Conservation (phyloP, 2,888 invertebrate genomes). For the Drosophila pseudotakahashii region DNA sequence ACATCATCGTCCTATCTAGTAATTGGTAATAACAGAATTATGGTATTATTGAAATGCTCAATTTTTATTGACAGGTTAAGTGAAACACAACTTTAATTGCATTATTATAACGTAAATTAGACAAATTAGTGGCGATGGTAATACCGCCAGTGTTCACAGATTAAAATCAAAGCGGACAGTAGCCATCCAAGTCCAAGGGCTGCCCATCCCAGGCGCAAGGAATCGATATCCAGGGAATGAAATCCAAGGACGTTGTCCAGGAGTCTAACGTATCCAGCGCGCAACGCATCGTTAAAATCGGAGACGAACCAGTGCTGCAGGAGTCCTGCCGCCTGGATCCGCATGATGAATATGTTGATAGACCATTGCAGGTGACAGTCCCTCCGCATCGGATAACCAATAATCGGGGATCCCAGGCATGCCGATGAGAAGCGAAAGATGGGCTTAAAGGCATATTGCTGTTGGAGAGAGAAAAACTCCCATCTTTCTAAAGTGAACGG, state of each 20-base stretch:
- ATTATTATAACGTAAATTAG: background rate
- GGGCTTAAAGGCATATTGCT: constrained; percentile 73
- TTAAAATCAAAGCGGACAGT: constrained; percentile 28
- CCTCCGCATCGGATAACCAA: constrained; percentile 66
- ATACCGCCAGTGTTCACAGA: constrained; percentile 37
- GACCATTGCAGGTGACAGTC: constrained; percentile 66
- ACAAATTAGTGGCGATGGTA: constrained; percentile 3
- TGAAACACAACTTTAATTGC: background rate
- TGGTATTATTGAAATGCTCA: background rate
- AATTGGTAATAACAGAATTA: background rate
- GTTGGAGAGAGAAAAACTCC: constrained; percentile 74
- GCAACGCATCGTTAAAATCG: constrained; percentile 64
- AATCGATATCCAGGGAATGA: constrained; percentile 63
- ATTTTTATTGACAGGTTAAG: background rate
- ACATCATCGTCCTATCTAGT: background rate
- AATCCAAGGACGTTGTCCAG: constrained; percentile 63
- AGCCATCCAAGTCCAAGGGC: constrained; percentile 45
- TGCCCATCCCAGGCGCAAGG: constrained; percentile 63
- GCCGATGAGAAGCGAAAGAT: constrained; percentile 72
- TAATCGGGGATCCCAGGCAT: constrained; percentile 73
- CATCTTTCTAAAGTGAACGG: constrained; percentile 74
- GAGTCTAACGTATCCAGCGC: constrained; percentile 65
- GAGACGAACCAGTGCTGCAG: constrained; percentile 58
- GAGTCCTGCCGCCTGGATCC: constrained; percentile 60
- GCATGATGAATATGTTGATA: constrained; percentile 66